Base-by-base conservation (phyloP, 1,140 invertebrate species). In the Lamellibrachia luymesi region DNA sequence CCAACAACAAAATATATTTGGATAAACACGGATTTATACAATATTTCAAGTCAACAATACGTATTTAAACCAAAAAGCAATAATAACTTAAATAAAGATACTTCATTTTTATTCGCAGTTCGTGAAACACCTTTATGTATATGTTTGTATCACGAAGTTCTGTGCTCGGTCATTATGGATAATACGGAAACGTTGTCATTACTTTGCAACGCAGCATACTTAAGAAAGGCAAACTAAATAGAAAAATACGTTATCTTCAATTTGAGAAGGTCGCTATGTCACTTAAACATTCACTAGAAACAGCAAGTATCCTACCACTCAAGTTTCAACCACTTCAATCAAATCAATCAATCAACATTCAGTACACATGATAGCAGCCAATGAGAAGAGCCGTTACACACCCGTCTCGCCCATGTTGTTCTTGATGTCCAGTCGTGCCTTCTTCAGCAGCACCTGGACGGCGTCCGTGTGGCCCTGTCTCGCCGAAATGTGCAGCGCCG, bases 401-500 rank as follows among this genome's bases (percentile, higher is more conserved):
- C 64, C 64, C 50, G 92, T 92, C 13, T 91, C 38, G 89, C 93
- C 93, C 22, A 90, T 50, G 49, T 92, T 92, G 64, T 94, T 94
- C 51, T 64, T 92, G 56, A 91, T 49, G 92, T 93, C 92, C 10
- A 94, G 91, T 51, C 93, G 91, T 27, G 91, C 50, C 92, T 94
- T 94, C 64, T 93, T 50, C 2, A 94, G 38, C 27, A 94, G 92
- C n/a, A 93, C 52, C 51, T 93, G 27, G 56, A 94, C 89, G 38
- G 93, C 51, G 27, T 51, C 90, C 49, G 90, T 51, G 52, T 94
- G 91, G 0, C 94, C 94, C 25, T 92, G 90, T 89, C 91, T 93
- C 51, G 38, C 93, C 17, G 94, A 93, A 49, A 94, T 25, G 90
- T 94, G 94, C 51, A 94, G 90, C 1, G 94, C 64, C 8, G 94